These are phyloP conservation scores for Brassicogethes aeneus DNA, from an alignment of 2,888 invertebrate genomes.

Conservation along the genomic window DNA sequence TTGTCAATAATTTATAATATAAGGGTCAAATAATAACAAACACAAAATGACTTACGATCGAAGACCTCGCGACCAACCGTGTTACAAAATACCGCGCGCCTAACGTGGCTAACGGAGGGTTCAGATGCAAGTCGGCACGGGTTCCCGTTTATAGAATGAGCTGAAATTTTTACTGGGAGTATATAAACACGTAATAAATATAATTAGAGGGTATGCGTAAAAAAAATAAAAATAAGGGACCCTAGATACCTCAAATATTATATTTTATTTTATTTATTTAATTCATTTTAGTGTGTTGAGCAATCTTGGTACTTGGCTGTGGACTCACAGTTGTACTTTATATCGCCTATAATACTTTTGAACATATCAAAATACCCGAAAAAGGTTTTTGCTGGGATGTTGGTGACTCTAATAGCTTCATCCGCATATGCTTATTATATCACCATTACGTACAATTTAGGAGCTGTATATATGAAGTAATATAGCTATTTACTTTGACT, in stretches of 20 bases:
- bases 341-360: slow-evolving; percentile 38
- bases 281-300: slow-evolving; percentile 38
- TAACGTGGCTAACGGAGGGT: too few species aligned
- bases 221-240: background rate
- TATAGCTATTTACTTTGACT: background rate
- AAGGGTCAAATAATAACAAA: too few species aligned
- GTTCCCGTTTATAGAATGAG: too few species aligned
- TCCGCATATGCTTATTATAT: slow-evolving; percentile 14
- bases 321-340: slow-evolving; percentile 49
- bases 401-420: background rate
- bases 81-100: too few species aligned
- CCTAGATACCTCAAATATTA: background rate
- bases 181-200: too few species aligned
- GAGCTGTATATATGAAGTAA: slow-evolving; percentile 17
- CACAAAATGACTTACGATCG: too few species aligned
- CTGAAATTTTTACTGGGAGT: too few species aligned
- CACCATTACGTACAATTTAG: slow-evolving; percentile 13
- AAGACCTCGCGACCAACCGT: too few species aligned
- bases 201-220: too few species aligned
- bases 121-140: too few species aligned
- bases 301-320: slow-evolving; percentile 53
- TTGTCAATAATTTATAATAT: too few species aligned
- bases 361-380: slow-evolving; percentile 1
- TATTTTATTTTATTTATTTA: slow-evolving; percentile 24
- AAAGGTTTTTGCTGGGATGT: background rate